These are phyloP conservation scores for Margarornis squamiger DNA, from an alignment of 2,797 vertebrate genomes.

Conservation along the genomic window DNA sequence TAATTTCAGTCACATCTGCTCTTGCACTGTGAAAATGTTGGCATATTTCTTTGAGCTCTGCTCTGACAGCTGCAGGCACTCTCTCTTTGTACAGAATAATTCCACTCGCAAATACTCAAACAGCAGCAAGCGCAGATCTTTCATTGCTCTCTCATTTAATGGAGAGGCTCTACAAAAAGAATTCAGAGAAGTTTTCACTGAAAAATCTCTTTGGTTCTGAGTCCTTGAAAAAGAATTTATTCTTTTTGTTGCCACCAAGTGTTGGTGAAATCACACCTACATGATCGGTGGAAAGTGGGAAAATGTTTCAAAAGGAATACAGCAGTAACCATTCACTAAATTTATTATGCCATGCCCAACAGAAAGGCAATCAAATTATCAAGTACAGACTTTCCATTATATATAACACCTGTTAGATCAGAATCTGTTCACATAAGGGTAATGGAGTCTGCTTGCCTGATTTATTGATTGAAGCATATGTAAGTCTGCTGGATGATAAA, in stretches of 20 bases:
- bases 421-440: not conserved
- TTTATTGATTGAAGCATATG: not conserved
- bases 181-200: slow-evolving; percentile 34
- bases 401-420: not conserved
- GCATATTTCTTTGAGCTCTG: slow-evolving; percentile 42
- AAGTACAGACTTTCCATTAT: not conserved
- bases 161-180: slow-evolving; percentile 12
- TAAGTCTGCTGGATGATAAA: not conserved
- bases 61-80: slow-evolving; percentile 72
- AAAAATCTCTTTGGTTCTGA: slow-evolving; percentile 6
- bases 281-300: not conserved
- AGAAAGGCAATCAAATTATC: not conserved
- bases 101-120: slow-evolving; percentile 12
- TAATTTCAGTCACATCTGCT: slow-evolving; percentile 73
- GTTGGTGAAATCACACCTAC: accelerated
- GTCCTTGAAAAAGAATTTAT: not conserved
- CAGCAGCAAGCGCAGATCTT: not conserved
- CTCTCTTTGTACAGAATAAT: slow-evolving; percentile 55
- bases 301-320: not conserved
- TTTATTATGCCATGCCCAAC: not conserved
- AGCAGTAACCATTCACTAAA: not conserved
- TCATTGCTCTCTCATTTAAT: slow-evolving; percentile 5
- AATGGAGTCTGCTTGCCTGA: not conserved
- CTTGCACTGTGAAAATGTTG: slow-evolving; percentile 71
- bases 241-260: not conserved